Conservation (phyloP, 2,797 vertebrate genomes). For the Xenopus petersii region DNA sequence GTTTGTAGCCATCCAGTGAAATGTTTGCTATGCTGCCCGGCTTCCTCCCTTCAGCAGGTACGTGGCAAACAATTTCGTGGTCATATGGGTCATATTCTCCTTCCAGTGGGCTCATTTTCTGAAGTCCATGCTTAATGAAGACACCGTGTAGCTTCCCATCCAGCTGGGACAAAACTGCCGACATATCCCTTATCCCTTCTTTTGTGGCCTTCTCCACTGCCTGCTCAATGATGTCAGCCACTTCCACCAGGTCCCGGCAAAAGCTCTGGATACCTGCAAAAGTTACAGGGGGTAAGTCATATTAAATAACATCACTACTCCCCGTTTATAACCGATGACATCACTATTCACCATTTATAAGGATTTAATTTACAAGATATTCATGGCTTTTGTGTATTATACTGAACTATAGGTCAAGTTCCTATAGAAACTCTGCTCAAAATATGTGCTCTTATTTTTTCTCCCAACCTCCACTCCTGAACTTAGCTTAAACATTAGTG, state of each 20-base stretch:
- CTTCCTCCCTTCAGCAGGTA: slow-evolving; percentile 69
- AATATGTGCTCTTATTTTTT: too few species aligned
- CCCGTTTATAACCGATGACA: too few species aligned
- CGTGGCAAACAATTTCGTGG: slow-evolving; percentile 78
- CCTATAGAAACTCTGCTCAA: too few species aligned
- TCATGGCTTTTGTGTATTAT: too few species aligned
- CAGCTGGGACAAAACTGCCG: slow-evolving; percentile 65
- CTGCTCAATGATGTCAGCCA: slow-evolving; percentile 78
- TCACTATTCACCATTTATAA: too few species aligned
- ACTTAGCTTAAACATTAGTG: too few species aligned
- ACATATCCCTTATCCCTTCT: slow-evolving; percentile 62
- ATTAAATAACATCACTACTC: too few species aligned
- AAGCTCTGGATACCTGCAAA: slow-evolving; percentile 80
- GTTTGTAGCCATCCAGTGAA: slow-evolving; percentile 78
- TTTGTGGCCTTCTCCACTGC: slow-evolving; percentile 55
- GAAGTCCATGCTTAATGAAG: slow-evolving; percentile 79
- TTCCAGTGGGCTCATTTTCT: slow-evolving; percentile 78
- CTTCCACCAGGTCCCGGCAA: slow-evolving; percentile 80
- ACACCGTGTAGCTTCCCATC: slow-evolving; percentile 74
- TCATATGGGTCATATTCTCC: slow-evolving; percentile 76
- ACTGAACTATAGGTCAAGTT: too few species aligned
- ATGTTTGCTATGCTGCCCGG: slow-evolving; percentile 74
- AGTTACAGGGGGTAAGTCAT: too few species aligned
- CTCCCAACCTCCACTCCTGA: too few species aligned
- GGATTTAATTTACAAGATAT: too few species aligned